A percentile compares a stretch with the other conserved stretches of the same genome.
These are phyloP conservation scores for Euproctis similis DNA, from an alignment of 2,888 invertebrate genomes.

Conservation along the genomic window DNA sequence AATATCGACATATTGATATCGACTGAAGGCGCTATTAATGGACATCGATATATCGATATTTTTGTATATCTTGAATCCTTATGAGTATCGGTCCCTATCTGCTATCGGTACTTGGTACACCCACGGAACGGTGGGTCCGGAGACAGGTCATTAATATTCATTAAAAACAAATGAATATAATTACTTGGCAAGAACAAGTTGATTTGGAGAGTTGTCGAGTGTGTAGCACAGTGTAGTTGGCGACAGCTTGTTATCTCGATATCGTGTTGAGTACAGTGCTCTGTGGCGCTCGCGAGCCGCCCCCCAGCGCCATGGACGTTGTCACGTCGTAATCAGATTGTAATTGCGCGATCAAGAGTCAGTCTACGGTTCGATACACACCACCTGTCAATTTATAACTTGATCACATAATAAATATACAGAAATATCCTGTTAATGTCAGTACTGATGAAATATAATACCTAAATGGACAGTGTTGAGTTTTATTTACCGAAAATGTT, in stretches of 20 bases:
- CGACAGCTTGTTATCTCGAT: conserved; percentile 62
- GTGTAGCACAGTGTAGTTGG: conserved; percentile 49
- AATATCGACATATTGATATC: too few species aligned
- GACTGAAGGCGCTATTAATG: too few species aligned
- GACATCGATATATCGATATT: too few species aligned
- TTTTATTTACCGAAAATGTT: background rate
- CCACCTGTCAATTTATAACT: conserved; percentile 48
- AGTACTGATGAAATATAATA: background rate
- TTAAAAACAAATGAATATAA: conserved; percentile 72
- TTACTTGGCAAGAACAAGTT: conserved; percentile 62
- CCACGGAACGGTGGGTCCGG: conserved; percentile 44
- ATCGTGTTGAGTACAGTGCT: conserved; percentile 37
- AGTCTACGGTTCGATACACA: conserved; percentile 37
- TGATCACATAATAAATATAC: conserved; percentile 26
- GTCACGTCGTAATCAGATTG: conserved; percentile 57
- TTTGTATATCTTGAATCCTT: too few species aligned
- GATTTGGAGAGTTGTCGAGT: conserved; percentile 54
- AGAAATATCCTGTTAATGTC: too few species aligned
- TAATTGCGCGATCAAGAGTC: conserved; percentile 55
- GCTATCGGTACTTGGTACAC: too few species aligned
- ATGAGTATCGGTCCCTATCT: too few species aligned
- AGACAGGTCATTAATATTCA: conserved; percentile 63
- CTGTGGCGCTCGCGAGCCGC: conserved; percentile 21
- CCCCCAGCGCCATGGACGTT: conserved; percentile 27
- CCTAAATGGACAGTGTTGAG: background rate